Percentiles rank a stretch among this genome's conserved stretches.
phyloP scores from a whole-genome alignment of 1,140 invertebrate genomes.

The Zaprionus lachaisei region DNA sequence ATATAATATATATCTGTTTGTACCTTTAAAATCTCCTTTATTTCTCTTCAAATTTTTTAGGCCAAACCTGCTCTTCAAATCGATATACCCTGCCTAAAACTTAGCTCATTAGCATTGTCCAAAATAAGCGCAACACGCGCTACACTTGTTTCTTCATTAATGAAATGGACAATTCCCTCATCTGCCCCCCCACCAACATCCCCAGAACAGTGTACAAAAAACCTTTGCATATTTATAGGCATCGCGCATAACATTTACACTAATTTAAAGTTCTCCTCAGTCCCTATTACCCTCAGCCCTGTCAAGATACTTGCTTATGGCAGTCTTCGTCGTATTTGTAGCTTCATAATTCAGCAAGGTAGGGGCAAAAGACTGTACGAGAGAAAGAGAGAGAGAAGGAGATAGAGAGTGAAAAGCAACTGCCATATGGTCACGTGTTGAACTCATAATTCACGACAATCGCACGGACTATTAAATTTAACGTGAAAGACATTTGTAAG shows the following conservation, averaged over 20 bases:
- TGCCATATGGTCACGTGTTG: slow-evolving; percentile 74
- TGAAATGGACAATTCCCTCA: slow-evolving; percentile 38
- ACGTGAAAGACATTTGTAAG: slow-evolving; percentile 50
- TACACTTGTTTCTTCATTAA: slow-evolving; percentile 63
- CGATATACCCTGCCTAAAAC: neutral
- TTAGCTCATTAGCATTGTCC: neutral
- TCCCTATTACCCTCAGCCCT: no score
- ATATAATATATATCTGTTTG: no score
- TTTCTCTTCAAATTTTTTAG: neutral
- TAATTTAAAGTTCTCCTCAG: slow-evolving; percentile 57
- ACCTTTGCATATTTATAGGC: slow-evolving; percentile 72
- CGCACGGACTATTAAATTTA: slow-evolving; percentile 62
- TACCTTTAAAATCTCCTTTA: no score
- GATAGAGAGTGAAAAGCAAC: neutral
- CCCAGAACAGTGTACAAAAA: slow-evolving; percentile 11
- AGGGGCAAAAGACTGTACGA: neutral
- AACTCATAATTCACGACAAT: slow-evolving; percentile 70
- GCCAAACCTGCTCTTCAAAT: neutral
- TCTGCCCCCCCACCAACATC: neutral
- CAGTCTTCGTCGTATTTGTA: slow-evolving; percentile 57
- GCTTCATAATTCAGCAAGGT: slow-evolving; percentile 47
- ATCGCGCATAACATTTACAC: slow-evolving; percentile 52
- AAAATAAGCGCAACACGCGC: slow-evolving; percentile 13
- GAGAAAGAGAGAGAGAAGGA: neutral
- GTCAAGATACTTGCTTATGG: neutral